Evolutionary conservation across 2,888 invertebrate genomes (phyloP), one percentile per base, ranked within the genome.

Genomic region (Aphrophora alni): DNA sequence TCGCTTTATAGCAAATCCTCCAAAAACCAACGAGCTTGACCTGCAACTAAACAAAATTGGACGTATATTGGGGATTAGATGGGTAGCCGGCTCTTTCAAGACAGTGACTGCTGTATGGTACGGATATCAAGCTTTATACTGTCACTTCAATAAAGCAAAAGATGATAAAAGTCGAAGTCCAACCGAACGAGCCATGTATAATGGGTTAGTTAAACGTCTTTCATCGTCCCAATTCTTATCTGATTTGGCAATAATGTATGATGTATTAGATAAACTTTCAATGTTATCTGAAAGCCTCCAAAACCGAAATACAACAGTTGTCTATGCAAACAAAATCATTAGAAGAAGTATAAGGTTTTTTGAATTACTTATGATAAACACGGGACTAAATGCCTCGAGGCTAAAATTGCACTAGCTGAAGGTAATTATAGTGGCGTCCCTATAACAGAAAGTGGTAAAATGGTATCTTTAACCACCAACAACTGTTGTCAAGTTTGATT

Each of bases 221-320:
- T 12, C 73, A 75, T 51, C 68, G 12, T 12, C 21, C 17, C 51
- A 74, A 21, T 79, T 79, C 44, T 24, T 78, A 4, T n/a, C 12
- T 14, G 25, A 78, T 78, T 51, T 38, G 8, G 51, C 75, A 26
- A 51, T 75, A n/a, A 51, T 75, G 74, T 51, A 75, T 59, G 51
- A 75, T 25, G 21, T 75, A 17, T 51, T 75, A 14, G 59, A 21
- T 21, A 25, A 51, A n/a, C 25, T 75, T 8, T 33, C 51, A 7
- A 68, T 69, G 77, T 8, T 77, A 8, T 77, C 69, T n/a, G 68
- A 77, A 69, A 21, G 28, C 26, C 25, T 68, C 3, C 69, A 77
- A 68, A 77, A 77, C 21, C n/a, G 24, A 33, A 14, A 77, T 8
- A 44, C 76, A 28, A 77, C 69, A 14, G 28, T 77, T 2, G 68